Base-by-base conservation (phyloP, 2,113 vertebrate species). In the Dicrurus megarhynchus region DNA sequence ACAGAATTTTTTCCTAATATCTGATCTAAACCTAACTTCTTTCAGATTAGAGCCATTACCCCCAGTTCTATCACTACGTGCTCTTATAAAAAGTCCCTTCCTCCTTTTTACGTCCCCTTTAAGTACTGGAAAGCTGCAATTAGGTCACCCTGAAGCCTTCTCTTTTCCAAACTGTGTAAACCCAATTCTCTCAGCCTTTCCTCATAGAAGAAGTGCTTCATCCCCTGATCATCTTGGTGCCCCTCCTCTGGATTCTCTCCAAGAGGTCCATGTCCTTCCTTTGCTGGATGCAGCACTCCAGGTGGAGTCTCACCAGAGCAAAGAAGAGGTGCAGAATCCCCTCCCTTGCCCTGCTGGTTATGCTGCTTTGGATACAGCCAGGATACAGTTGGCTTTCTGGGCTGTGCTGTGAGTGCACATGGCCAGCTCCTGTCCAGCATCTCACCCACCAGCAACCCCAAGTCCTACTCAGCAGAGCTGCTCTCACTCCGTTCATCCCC, bases 311-410 rank as follows among this genome's bases (percentile, higher is more conserved):
- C 49, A 41, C 9, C 23, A 63, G 35, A 10, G 11, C 46, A 52
- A 18, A 76, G 16, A 2, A 49, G 21, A 52, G 30, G 23, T 3
- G 13, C 17, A 78, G 59, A 78, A 28, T n/a, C 15, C 16, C 19
- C 14, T 64, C 14, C 18, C 23, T 28, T 3, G 1, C 14, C 35
- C 37, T n/a, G 18, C 30, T 42, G 30, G 3, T 13, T 23, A 28
- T 0, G 0, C 18, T 52, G 47, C 30, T 78, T 52, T 42, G 5
- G 30, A 63, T 64, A 3, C 46, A 78, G 5, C 18, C 47, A 52
- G 59, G 47, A 42, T 11, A 42, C 18, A 10, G 10, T 13, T 63
- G 17, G 18, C 24, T 78, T 27, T 52, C 59, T 52, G 37, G 37
- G 18, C 30, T 78, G 23, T 7, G 18, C 30, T 78, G 23, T 7